Evolutionary conservation across 2,888 invertebrate species (phyloP).

Genomic region (Metalampra italica): DNA sequence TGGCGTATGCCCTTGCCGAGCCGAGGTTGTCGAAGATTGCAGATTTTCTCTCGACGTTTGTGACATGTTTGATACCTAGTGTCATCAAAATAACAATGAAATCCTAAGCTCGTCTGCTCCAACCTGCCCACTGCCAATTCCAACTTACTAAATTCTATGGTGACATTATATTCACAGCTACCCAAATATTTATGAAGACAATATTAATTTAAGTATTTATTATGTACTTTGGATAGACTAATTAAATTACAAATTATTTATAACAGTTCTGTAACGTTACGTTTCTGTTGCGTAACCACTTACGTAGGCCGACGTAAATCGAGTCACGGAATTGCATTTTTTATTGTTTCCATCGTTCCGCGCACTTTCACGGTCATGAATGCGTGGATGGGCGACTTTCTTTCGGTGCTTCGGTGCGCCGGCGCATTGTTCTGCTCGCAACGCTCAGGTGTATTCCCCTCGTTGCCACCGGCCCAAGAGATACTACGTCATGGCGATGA

Average conservation of each 20-base stretch:
- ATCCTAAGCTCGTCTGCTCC: too few relatives aligned
- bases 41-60: too few relatives aligned
- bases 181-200: too few relatives aligned
- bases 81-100: too few relatives aligned
- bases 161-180: too few relatives aligned
- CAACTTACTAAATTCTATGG: too few relatives aligned
- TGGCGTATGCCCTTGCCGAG: too few relatives aligned
- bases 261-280: background rate
- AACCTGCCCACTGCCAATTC: too few relatives aligned
- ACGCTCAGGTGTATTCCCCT: slow-evolving; percentile 9
- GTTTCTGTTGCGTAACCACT: slow-evolving; percentile 26
- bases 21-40: too few relatives aligned
- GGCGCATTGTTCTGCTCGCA: slow-evolving; percentile 21
- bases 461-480: background rate
- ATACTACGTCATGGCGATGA: background rate
- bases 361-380: slow-evolving; percentile 68
- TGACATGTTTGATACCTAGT: too few relatives aligned
- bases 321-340: slow-evolving; percentile 46
- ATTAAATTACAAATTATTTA: background rate
- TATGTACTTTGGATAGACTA: background rate
- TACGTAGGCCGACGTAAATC: slow-evolving; percentile 27
- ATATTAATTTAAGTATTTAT: too few relatives aligned
- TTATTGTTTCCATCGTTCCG: slow-evolving; percentile 48
- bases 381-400: slow-evolving; percentile 57
- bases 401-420: slow-evolving; percentile 21